Base-by-base conservation (phyloP, 2,113 vertebrate genomes). In the Antechinus flavipes region DNA sequence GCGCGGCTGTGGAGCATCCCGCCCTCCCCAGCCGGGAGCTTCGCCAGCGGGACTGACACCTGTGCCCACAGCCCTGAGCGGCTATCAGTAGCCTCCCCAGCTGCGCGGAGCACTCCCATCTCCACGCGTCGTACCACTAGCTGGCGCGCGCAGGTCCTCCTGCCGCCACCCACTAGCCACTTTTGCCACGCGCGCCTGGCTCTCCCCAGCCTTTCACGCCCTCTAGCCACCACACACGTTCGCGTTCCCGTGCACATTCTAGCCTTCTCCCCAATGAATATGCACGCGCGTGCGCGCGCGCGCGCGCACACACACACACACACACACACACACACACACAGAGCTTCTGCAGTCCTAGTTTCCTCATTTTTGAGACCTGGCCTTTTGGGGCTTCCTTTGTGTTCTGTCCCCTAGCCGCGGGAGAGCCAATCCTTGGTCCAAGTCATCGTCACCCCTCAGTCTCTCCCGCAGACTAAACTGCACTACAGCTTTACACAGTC, bases 21-120 rank as follows among this genome's bases (percentile, higher is more conserved):
- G 0, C 53, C 0, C 9, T 0, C 0, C 9, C 0, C 8, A 1
- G 2, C 0, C 0, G 2, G 2, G 24, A 22, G n/a, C 47, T 50
- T 25, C 50, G 84, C 47, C 76, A 3, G 91, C 54, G 3, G 30
- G 6, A 42, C 26, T 8, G 56, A 30, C 23, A 6, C n/a, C 91
- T 10, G 35, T 54, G 2, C 10, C 52, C 50, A 8, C 25, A n/a
- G 14, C 3, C 0, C 30, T 1, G 3, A 7, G 58, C 3, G 23
- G 54, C 5, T 24, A 10, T 30, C 58, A 26, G 49, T 16, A n/a
- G 68, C n/a, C 54, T 6, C 84, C 22, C 90, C 24, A 1, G n/a
- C 19, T 19, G 56, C 11, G 12, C 35, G n/a, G 25, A 3, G 19
- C 6, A 25, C 14, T 22, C 47, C 89, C 58, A 3, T 55, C 22